Base-by-base conservation (phyloP, 2,888 invertebrate species). In the Anoplius nigerrimus region DNA sequence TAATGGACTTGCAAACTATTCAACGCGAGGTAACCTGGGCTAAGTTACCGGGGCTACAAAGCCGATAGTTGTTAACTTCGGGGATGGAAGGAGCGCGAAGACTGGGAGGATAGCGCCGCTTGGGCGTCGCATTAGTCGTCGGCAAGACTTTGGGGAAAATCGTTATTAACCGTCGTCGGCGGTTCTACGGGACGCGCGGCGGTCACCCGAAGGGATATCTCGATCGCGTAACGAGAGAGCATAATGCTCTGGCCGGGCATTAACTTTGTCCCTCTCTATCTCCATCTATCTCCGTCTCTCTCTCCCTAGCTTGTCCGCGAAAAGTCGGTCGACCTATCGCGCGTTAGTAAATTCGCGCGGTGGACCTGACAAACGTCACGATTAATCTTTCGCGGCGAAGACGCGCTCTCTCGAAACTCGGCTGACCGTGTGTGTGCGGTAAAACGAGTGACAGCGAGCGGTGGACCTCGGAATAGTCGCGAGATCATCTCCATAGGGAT, bases 1-100 rank as follows among this genome's bases (percentile, higher is more conserved):
- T 78, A 78, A 78, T 78, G 76, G 70, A 78, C 78, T 78, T 78
- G 70, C 66, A 60, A 78, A 78, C 74, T 78, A 76, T 78, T 76
- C 75, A 66, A 62, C 71, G 68, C 45, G 69, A 59, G 73, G 69
- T 69, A 78, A 78, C 64, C 65, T 45, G 60, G n/a, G 66, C 74
- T 75, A 78, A 78, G 69, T 78, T 78, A 61, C 67, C 43, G 62
- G 34, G 68, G 69, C 67, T 68, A 69, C 71, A 66, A 74, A 75
- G 69, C 75, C 67, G 68, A 61, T 69, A 62, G 62, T 66, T 69
- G 48, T 65, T 58, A 66, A 62, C 68, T 74, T 66, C 16, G 53
- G 67, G 66, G 72, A 69, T 60, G 62, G 68, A 18, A 62, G 48
- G 58, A 55, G 46, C 63, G 63, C 66, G 59, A 48, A 34, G 34